phyloP scores from a whole-genome alignment of 2,888 invertebrate species.

The Lypha dubia region DNA sequence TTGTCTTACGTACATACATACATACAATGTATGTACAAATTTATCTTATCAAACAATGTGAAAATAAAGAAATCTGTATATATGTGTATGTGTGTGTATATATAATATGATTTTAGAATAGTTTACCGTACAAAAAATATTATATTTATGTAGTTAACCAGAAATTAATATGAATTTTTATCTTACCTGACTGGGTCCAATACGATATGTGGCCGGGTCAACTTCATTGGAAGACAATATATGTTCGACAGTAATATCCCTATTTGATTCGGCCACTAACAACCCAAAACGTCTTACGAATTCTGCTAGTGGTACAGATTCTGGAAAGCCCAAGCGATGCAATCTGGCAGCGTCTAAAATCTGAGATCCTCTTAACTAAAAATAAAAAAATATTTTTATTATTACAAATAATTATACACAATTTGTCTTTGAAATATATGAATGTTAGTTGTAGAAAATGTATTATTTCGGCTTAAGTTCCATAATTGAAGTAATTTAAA shows the following conservation, averaged over 20 bases:
- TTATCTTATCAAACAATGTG: conserved; percentile 5
- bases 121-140: not conserved
- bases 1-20: not conserved
- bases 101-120: not conserved
- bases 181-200: conserved; percentile 96
- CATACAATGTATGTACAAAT: not conserved
- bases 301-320: conserved; percentile 93
- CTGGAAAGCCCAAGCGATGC: conserved; percentile 97
- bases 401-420: too few species aligned
- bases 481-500: too few species aligned
- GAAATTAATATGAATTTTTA: not conserved
- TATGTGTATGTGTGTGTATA: too few species aligned
- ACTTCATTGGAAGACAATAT: conserved; percentile 93
- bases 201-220: conserved; percentile 92
- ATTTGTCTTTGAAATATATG: too few species aligned
- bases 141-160: not conserved
- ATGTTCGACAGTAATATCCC: conserved; percentile 88
- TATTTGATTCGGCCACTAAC: conserved; percentile 82
- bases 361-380: conserved; percentile 94
- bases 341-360: conserved; percentile 94
- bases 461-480: too few species aligned
- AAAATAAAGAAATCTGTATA: conserved; percentile 11
- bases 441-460: too few species aligned
- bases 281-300: conserved; percentile 93
- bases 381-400: too few species aligned